These are phyloP conservation scores for roundworm (Caenorhabditis elegans) DNA, from an alignment of 1,140 invertebrate species.

Conservation along the genomic window DNA sequence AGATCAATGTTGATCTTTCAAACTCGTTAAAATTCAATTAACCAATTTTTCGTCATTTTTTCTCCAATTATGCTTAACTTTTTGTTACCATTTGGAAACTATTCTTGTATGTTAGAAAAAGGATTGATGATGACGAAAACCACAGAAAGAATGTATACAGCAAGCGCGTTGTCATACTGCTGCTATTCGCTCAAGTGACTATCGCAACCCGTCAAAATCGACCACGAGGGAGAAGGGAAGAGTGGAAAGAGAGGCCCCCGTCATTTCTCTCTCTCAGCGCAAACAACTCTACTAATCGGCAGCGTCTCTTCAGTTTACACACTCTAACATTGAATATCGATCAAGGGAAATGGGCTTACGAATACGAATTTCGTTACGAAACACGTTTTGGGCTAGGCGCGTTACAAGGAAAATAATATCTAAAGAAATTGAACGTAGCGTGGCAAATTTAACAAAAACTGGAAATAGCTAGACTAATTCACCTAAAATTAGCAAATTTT, in stretches of 20 bases:
- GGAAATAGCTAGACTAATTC: no score
- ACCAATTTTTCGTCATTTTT: no score
- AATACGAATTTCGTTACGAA: no score
- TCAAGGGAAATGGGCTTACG: background rate
- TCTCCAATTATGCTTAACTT: no score
- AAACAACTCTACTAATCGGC: background rate
- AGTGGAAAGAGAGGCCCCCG: no score
- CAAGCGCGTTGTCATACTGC: background rate
- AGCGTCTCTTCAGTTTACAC: background rate
- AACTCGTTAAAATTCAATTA: no score
- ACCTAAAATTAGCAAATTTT: no score
- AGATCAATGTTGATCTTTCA: no score
- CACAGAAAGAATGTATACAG: background rate
- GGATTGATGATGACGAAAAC: background rate
- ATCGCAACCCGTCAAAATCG: background rate
- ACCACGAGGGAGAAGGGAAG: background rate
- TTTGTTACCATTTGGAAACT: no score
- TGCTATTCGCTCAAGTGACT: constrained; percentile 9
- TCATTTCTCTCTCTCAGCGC: background rate
- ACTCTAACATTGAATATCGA: background rate
- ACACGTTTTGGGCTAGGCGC: background rate
- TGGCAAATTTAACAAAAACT: background rate
- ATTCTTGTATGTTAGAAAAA: background rate
- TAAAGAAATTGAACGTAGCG: background rate
- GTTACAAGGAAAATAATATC: background rate